Base-by-base conservation (phyloP, 2,113 vertebrate genomes). In the Eublepharis macularius region DNA sequence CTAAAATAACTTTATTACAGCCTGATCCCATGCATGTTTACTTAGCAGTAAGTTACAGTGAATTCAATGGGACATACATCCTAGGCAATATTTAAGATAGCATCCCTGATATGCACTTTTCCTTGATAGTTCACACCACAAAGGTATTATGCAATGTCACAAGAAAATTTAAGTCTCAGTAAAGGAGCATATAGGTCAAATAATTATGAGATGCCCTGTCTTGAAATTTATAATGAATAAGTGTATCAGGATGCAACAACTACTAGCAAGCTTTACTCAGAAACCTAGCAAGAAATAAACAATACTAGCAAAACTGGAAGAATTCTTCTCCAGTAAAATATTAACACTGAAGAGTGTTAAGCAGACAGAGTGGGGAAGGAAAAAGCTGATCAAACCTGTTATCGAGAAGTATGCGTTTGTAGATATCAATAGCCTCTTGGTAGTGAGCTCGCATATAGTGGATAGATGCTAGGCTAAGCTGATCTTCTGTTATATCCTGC, bases 401-500 rank as follows among this genome's bases (percentile, higher is more conserved):
- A 86, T 98, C 97, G 69, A 99, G 96, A 26, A 99, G 94, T 85
- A 99, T 98, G 72, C 98, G 97, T 91, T 98, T 99, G 93, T 99
- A 99, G 95, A 99, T 99, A 87, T 99, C 98, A 84, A 99, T 99
- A 14, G 98, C 98, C 94, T 99, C 98, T 92, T 99, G 98, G 93
- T 99, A 99, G 93, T 99, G 98, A 29, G 98, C 98, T 19, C 99
- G 96, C 99, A 99, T 99, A 90, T 99, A 99, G 91, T 99, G 99
- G 86, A 99, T 99, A 39, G 99, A 99, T 21, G 98, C 99, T 93
- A 99, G 94, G 92, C 99, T 99, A 65, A 99, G 97, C 83, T 99
- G 99, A 94, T 99, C 98, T 93, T 99, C 98, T 0, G 98, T 99
- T 87, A 99, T 96, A 66, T 99, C 98, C 94, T 99, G 97, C 90